These are phyloP conservation scores for Teleiodes luculella DNA, from an alignment of 2,888 invertebrate genomes.

Conservation along the genomic window DNA sequence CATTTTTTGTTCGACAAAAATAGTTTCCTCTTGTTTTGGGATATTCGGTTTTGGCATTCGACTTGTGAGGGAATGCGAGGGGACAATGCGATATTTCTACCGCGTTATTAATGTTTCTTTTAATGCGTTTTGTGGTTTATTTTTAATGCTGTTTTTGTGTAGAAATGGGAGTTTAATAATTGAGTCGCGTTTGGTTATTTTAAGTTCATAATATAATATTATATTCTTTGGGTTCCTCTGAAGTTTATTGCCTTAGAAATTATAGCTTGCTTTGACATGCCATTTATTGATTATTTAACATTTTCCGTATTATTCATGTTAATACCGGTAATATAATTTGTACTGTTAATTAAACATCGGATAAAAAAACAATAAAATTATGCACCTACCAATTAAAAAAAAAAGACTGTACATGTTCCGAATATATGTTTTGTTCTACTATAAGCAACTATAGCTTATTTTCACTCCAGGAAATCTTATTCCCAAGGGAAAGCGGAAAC, in stretches of 20 bases:
- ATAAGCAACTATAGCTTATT: too few relatives aligned
- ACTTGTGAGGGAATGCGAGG: constrained; percentile 16
- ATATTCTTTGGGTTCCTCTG: not conserved
- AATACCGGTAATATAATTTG: too few relatives aligned
- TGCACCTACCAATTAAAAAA: too few relatives aligned
- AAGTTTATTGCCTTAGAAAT: not conserved
- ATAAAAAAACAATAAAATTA: too few relatives aligned
- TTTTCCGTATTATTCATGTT: too few relatives aligned
- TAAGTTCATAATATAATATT: not conserved
- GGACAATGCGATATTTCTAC: constrained; percentile 34
- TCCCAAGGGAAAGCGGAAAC: not conserved
- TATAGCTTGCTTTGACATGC: not conserved
- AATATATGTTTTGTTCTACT: too few relatives aligned
- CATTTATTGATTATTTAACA: too few relatives aligned
- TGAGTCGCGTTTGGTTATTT: not conserved
- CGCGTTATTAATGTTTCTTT: constrained; percentile 51
- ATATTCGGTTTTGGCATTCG: not conserved
- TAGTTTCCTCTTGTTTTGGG: constrained; percentile 73
- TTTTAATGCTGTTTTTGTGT: constrained; percentile 19
- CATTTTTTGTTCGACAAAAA: constrained; percentile 74
- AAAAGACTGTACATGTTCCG: too few relatives aligned
- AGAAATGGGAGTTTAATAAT: not conserved
- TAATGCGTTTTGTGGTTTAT: constrained; percentile 29
- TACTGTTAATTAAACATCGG: too few relatives aligned
- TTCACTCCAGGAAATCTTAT: too few relatives aligned